Base-by-base conservation (phyloP, 2,888 invertebrate genomes). In the Drosophila subsilvestris region DNA sequence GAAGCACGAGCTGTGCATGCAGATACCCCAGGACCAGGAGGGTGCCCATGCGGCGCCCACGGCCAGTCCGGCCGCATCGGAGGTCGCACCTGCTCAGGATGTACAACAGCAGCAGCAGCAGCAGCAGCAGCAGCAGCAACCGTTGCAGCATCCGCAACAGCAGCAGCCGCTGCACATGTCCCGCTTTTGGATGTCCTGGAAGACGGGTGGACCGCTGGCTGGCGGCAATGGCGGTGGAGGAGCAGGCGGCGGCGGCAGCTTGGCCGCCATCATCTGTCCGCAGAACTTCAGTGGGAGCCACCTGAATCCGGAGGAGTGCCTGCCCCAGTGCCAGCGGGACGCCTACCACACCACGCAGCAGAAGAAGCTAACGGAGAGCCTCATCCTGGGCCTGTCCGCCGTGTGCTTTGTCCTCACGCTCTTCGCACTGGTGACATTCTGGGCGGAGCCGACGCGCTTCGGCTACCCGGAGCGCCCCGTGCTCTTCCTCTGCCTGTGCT, bases 381-480 rank as follows among this genome's bases (percentile, higher is more conserved):
- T 97, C 94, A 95, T 96, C 93, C 94, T 94, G 27, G 95, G 95
- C 5, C 95, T 96, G 92, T 95, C 97, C 0, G 95, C 96, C 90
- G 91, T 97, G 29, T 96, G 97, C 72, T 94, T 97, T 86, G 93
- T 96, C 1, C 95, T 98, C 17, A 97, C 98, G 0, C 93, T 96
- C 0, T 97, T 98, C 91, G 96, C 96, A 0, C 92, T 97, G 79
- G 93, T 96, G 55, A 98, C 98, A 0, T 98, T 97, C 92, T 95
- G 97, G 93, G 96, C 98, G 45, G 98, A 98, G 89, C 96, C 97
- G 32, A 94, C 95, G 43, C 93, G 98, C 58, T 99, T 98, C 91
- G 95, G 96, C 45, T 98, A 98, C 92, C 98, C 98, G 0, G 98
- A 98, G 90, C 93, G 98, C 49, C 98, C 98, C 0, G 96, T 97